Conservation (phyloP, 2,888 invertebrate species). For the Andrena minutula region DNA sequence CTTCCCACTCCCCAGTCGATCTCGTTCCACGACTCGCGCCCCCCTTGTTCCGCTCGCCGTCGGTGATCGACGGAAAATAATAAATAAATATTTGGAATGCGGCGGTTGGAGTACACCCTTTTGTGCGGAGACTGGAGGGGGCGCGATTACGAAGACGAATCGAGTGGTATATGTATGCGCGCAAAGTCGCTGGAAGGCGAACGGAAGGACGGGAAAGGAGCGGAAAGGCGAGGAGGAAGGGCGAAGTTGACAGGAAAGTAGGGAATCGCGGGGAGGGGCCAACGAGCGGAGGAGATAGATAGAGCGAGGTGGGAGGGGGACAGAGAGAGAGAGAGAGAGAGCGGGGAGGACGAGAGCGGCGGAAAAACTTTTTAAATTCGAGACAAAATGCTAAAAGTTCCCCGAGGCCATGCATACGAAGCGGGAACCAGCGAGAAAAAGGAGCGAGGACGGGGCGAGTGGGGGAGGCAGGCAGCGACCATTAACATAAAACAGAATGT, state of each 20-base stretch:
- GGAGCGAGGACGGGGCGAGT: slow-evolving; percentile 56
- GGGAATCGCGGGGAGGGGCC: slow-evolving; percentile 11
- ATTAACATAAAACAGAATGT: slow-evolving; percentile 81
- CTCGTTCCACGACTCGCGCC: neutral
- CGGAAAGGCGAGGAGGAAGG: neutral
- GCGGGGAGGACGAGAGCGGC: slow-evolving; percentile 55
- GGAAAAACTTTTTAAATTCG: slow-evolving; percentile 81
- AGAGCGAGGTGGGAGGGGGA: slow-evolving; percentile 2
- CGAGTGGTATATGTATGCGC: slow-evolving; percentile 22
- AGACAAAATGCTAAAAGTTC: slow-evolving; percentile 83
- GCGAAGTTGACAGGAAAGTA: slow-evolving; percentile 33
- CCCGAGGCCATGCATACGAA: slow-evolving; percentile 80
- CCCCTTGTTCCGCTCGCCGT: neutral
- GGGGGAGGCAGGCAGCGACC: slow-evolving; percentile 70
- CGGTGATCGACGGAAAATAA: neutral
- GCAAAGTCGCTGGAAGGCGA: slow-evolving; percentile 38
- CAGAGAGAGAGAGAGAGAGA: neutral
- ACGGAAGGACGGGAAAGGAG: slow-evolving; percentile 30
- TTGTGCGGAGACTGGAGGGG: neutral
- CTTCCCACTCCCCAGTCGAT: neutral
- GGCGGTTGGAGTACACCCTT: neutral
- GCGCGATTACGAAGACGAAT: slow-evolving; percentile 51
- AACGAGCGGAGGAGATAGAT: neutral
- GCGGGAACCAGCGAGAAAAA: slow-evolving; percentile 71
- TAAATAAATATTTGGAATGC: slow-evolving; percentile 11